A percentile compares a stretch with the other conserved stretches of the same genome.
phyloP scores from a whole-genome alignment of 2,797 vertebrate genomes.

The Tympanoctomys barrerae region DNA sequence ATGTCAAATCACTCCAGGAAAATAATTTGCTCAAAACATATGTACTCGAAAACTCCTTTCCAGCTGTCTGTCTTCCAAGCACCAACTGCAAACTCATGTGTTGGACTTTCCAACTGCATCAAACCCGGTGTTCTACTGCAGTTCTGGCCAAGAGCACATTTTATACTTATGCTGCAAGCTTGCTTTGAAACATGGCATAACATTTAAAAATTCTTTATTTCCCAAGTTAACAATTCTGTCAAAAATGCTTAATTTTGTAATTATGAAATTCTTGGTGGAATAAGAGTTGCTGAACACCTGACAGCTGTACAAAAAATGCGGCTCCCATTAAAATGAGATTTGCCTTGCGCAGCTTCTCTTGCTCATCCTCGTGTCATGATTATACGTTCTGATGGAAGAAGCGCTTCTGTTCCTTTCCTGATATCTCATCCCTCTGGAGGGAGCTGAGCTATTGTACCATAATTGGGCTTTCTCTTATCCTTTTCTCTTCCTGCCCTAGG shows the following conservation, averaged over 20 bases:
- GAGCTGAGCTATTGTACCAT: not conserved
- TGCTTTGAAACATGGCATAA: not conserved
- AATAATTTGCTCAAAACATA: conserved; percentile 36
- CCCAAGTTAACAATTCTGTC: not conserved
- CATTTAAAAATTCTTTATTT: not conserved
- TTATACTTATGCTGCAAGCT: not conserved
- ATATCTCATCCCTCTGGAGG: not conserved
- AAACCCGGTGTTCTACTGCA: not conserved
- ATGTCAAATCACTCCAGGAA: not conserved
- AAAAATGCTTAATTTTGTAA: not conserved
- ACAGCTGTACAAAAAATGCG: not conserved
- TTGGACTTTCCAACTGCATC: not conserved
- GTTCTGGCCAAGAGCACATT: not conserved
- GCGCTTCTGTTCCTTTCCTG: not conserved
- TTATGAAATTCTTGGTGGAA: not conserved
- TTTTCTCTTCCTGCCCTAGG: not conserved
- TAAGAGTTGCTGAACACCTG: not conserved
- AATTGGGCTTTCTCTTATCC: not conserved
- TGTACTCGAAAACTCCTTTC: not conserved
- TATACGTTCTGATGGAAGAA: not conserved
- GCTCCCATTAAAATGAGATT: not conserved
- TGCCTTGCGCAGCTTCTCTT: not conserved
- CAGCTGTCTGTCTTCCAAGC: not conserved
- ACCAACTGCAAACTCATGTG: not conserved
- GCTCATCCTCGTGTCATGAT: not conserved